Evolutionary conservation across 2,888 invertebrate species (phyloP), one percentile per base, ranked within the genome.

Genomic region (Tolmerus cingulatus): DNA sequence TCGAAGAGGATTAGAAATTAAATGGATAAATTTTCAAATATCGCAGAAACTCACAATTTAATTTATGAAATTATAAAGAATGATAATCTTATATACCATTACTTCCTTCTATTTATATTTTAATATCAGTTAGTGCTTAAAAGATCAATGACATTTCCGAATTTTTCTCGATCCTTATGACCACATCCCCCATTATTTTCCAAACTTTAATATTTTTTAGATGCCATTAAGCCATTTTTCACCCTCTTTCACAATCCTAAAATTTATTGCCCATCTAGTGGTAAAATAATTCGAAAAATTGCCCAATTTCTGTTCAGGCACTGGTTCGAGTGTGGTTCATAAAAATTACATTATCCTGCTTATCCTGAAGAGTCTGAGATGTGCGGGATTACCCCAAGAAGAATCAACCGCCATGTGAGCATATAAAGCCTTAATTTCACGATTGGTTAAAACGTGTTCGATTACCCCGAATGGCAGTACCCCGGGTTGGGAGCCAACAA

Each of bases 401-500:
- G 51, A 51, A 16, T 27, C 82, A 82, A 57, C 14, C 37, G 37
- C 23, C 82, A 57, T 37, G 19, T 30, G 57, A 82, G 57, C 57
- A 82, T 57, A 82, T 82, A 85, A 85, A 85, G 27, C 85, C 84
- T 51, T 85, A 85, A 85, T 85, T 85, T 85, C 74, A 74, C 85
- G 85, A 85, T 85, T 85, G 85, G 85, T 85, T 85, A 74, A 85
- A 74, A 85, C 43, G 74, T 85, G 74, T 74, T 85, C 85, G 74
- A 85, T 82, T 82, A 37, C 81, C 51, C 51, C 23, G 3, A 34
- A 37, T 14, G 40, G 40, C n/a, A 84, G 84, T 40, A 46, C 30
- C 57, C 19, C 30, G 16, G 14, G 7, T 34, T 8, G 46, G 46
- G 16, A 1, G 37, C 43, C 27, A 27, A 3, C 66, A 84, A 57